Evolutionary conservation across 2,113 vertebrate genomes (phyloP).

Genomic region (Protobothrops mucrosquamatus): DNA sequence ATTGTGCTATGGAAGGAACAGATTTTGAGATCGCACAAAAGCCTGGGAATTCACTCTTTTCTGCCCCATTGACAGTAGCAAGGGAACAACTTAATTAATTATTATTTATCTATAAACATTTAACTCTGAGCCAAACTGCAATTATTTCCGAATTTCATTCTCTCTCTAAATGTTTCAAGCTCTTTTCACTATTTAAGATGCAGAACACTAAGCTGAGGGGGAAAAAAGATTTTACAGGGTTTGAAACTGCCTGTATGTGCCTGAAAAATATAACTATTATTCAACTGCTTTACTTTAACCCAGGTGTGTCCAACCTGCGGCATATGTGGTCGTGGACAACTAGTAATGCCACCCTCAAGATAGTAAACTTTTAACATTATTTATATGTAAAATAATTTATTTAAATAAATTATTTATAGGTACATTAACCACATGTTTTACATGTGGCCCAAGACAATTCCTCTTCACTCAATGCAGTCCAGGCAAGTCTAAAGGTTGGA

Average conservation of each 20-base stretch:
- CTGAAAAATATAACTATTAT: background rate
- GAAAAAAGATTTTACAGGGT: background rate
- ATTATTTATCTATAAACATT: slow-evolving; percentile 21
- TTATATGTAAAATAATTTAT: too few species aligned
- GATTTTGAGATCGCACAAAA: background rate
- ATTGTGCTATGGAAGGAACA: background rate
- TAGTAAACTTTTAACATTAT: background rate
- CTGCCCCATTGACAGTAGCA: background rate
- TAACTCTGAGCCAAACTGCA: background rate
- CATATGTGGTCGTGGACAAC: background rate
- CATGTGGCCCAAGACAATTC: background rate
- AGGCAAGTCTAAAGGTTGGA: background rate
- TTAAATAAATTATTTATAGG: too few species aligned
- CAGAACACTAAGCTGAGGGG: slow-evolving; percentile 11
- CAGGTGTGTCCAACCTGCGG: background rate
- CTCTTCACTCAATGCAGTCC: background rate
- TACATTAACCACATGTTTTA: background rate
- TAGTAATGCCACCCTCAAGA: background rate
- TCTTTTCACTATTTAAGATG: slow-evolving; percentile 11
- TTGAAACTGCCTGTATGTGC: background rate
- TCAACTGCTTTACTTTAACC: background rate
- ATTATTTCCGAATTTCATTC: background rate
- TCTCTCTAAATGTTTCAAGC: slow-evolving; percentile 13
- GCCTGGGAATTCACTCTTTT: background rate
- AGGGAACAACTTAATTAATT: background rate